A percentile compares a stretch with the other conserved stretches of the same genome.
These are phyloP conservation scores for Struthidea cinerea DNA, from an alignment of 2,113 vertebrate species.

Conservation along the genomic window DNA sequence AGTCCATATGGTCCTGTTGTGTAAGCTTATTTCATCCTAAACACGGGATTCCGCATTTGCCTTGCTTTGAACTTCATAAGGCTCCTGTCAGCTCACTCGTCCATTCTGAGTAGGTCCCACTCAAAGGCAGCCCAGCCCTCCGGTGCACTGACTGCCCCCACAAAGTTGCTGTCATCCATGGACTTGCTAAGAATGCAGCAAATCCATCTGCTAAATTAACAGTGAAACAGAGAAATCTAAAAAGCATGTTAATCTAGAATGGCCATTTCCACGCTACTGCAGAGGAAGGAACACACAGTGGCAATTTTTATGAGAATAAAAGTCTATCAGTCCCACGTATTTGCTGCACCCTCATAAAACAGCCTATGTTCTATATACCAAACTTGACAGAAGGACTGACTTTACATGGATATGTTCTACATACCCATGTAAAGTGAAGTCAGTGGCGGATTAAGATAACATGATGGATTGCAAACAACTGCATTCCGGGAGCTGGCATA, in stretches of 20 bases:
- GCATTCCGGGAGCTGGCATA: background rate
- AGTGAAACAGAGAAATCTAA: background rate
- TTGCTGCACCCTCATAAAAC: background rate
- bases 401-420: background rate
- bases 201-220: background rate
- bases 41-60: background rate
- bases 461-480: background rate
- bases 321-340: background rate
- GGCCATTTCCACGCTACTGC: background rate
- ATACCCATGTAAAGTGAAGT: background rate
- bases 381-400: background rate
- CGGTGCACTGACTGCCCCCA: rapidly evolving
- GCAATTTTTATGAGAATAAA: background rate
- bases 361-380: background rate
- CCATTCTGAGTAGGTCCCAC: background rate
- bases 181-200: background rate
- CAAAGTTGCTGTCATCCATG: background rate
- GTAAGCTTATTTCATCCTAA: background rate
- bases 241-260: background rate
- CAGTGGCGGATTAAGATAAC: background rate
- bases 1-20: rapidly evolving
- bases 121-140: background rate
- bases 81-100: background rate
- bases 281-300: background rate
- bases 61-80: background rate